A percentile compares a stretch with the other conserved stretches of the same genome.
phyloP scores from a whole-genome alignment of 2,797 vertebrate species.

The Artibeus jamaicensis region DNA sequence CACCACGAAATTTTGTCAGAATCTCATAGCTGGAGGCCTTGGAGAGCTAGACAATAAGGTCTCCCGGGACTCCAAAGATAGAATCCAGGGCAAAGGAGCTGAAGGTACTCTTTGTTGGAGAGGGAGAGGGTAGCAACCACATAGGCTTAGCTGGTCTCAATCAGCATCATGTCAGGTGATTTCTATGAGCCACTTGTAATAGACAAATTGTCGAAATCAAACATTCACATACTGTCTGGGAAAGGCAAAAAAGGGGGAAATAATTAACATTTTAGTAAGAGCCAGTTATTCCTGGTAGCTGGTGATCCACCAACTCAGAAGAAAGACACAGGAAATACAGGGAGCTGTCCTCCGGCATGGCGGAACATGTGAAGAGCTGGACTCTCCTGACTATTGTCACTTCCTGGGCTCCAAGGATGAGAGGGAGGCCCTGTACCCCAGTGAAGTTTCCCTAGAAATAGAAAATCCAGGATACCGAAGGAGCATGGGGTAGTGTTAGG shows the following conservation, averaged over 20 bases:
- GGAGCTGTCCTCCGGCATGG: neutral
- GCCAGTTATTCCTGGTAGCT: neutral
- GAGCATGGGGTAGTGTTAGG: neutral
- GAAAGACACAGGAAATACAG: neutral
- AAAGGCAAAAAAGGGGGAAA: neutral
- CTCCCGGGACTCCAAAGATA: constrained; percentile 3
- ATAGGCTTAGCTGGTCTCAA: neutral
- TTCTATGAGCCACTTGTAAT: neutral
- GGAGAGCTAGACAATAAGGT: neutral
- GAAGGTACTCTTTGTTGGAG: neutral
- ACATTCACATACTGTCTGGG: neutral
- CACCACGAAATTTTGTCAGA: neutral
- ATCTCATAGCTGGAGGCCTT: neutral
- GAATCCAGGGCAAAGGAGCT: neutral
- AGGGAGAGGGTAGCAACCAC: neutral
- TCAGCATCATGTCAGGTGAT: neutral
- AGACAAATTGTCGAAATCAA: constrained; percentile 17
- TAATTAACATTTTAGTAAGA: neutral
- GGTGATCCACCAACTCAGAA: neutral
- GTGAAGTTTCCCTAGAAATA: neutral
- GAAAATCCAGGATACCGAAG: neutral
- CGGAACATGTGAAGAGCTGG: neutral
- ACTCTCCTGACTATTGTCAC: neutral
- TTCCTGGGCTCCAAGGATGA: neutral
- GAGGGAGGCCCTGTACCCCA: neutral